Percentiles rank a stretch among this genome's conserved stretches.
phyloP scores from a whole-genome alignment of 2,113 vertebrate species.

The Salvelinus namaycush region DNA sequence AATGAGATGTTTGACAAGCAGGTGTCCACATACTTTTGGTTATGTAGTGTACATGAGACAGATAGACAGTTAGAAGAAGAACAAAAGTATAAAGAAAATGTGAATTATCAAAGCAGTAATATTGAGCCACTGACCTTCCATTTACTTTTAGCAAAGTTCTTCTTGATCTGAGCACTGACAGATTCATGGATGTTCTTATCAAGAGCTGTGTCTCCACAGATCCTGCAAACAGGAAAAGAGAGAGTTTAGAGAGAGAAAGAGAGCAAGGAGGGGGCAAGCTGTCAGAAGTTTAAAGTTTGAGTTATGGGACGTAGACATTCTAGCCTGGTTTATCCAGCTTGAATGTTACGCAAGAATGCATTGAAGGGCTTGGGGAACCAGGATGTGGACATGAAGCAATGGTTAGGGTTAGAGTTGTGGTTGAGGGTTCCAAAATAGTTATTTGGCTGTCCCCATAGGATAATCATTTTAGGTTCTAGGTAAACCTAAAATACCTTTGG shows the following conservation, averaged over 20 bases:
- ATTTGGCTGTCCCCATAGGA: too few relatives aligned
- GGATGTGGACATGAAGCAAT: too few relatives aligned
- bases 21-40: too few relatives aligned
- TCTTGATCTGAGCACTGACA: constrained; percentile 96
- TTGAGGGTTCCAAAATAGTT: too few relatives aligned
- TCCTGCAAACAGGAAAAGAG: constrained; percentile 72
- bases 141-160: constrained; percentile 99
- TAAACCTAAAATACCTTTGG: too few relatives aligned
- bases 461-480: too few relatives aligned
- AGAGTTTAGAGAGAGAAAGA: background rate
- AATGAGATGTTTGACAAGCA: too few relatives aligned
- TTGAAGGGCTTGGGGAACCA: background rate
- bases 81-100: background rate
- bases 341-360: background rate
- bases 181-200: constrained; percentile 99
- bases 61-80: too few relatives aligned
- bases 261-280: background rate
- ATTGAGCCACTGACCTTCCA: constrained; percentile 88
- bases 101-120: background rate
- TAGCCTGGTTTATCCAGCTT: too few relatives aligned
- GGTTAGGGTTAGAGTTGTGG: too few relatives aligned
- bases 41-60: too few relatives aligned
- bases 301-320: background rate
- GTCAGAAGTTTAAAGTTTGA: background rate
- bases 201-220: constrained; percentile 93